Base-by-base conservation (phyloP, 2,888 invertebrate genomes). In the Odontomyia ornata region DNA sequence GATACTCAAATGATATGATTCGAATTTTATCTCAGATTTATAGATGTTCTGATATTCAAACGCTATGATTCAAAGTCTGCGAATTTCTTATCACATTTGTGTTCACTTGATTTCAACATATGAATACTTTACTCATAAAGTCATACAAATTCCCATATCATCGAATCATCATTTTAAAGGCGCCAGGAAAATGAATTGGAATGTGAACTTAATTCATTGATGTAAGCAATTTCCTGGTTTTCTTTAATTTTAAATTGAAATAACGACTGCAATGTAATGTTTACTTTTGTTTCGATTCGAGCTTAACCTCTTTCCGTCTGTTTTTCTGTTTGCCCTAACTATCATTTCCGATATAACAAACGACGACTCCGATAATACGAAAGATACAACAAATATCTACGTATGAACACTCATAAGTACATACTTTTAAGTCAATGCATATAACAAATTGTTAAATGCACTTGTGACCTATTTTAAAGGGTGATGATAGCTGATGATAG, bases 381-480 rank as follows among this genome's bases (percentile, higher is more conserved):
- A 36, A 36, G 36, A 36, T 36, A 36, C 36, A 36, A 36, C 9
- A 5, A 36, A 36, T 36, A 36, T 36, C 36, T 36, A 36, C 36
- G 36, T 36, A 36, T 36, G 36, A 3, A 36, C 9, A 36, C 9
- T 5, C 9, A 9, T 36, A 36, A 5, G 36, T 36, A 36, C 36
- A 9, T 36, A 36, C 36, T 3, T 36, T 9, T 5, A 9, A 36
- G 36, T 36, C n/a, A n/a, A n/a, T n/a, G n/a, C 7, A 7, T 56
- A 56, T 56, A 25, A 60, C 60, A 64, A 64, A 28, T 64, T 64
- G 30, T 11, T 64, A 18, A 30, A 64, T 64, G 30, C 64, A 64
- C 64, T 64, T 64, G 28, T 64, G 64, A 64, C 64, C 64, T n/a
- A 64, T 64, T 64, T 64, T 64, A 64, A n/a, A 5, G 64, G 64